phyloP scores from a whole-genome alignment of 2,113 vertebrate species.

The Natator depressus region DNA sequence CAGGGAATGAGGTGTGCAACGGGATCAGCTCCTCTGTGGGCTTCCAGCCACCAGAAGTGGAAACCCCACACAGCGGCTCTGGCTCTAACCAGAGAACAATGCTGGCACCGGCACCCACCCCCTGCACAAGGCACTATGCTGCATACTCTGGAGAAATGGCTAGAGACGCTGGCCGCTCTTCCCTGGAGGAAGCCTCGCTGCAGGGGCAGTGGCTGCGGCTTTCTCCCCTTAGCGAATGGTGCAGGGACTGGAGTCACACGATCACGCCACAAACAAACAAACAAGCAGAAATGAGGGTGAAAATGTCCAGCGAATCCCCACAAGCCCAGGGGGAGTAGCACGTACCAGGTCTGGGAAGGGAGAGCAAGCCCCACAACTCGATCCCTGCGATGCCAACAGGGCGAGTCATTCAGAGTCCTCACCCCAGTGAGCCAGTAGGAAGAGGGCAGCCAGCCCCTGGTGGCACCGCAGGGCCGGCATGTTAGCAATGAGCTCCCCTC shows the following conservation, averaged over 20 bases:
- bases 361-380: neutral
- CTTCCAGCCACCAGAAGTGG: no score
- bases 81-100: no score
- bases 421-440: no score
- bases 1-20: neutral
- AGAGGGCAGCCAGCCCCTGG: neutral
- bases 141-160: no score
- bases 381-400: neutral
- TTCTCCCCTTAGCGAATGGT: neutral
- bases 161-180: no score
- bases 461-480: no score
- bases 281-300: neutral
- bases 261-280: neutral
- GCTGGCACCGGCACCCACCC: no score
- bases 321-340: neutral
- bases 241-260: neutral
- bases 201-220: no score
- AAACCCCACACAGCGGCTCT: no score
- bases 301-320: neutral
- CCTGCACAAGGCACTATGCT: neutral
- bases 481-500: neutral
- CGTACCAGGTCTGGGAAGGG: neutral
- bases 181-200: neutral
- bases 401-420: no score
- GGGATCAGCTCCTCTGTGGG: no score